Evolutionary conservation across 2,888 invertebrate species (phyloP).

Genomic region (Pocota personata): DNA sequence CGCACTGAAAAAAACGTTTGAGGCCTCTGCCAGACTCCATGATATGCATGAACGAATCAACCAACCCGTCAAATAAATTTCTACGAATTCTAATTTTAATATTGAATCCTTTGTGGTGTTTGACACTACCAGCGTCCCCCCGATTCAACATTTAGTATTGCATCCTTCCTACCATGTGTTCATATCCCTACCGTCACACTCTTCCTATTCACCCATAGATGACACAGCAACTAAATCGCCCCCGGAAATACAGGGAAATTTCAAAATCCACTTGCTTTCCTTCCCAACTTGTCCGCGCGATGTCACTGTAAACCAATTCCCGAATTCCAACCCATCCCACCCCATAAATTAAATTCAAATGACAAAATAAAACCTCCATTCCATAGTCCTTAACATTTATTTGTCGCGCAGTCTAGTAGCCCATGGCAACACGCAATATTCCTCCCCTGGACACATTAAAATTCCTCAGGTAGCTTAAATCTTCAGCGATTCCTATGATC

Average conservation of each 20-base stretch:
- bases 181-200: not conserved
- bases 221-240: not conserved
- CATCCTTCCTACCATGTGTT: too few species aligned
- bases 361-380: not conserved
- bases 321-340: not conserved
- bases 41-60: too few species aligned
- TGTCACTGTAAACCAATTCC: not conserved
- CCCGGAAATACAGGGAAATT: not conserved
- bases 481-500: constrained; percentile 34
- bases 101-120: too few species aligned
- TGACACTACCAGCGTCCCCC: too few species aligned
- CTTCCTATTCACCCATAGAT: not conserved
- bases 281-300: not conserved
- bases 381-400: not conserved
- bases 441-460: constrained; percentile 19
- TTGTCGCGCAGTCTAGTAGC: not conserved
- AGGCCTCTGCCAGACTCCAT: too few species aligned
- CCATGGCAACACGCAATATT: not conserved
- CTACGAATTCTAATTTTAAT: too few species aligned
- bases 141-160: too few species aligned
- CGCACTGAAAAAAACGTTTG: too few species aligned
- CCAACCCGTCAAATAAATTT: too few species aligned
- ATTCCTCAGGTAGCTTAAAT: not conserved
- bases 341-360: not conserved
- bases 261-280: not conserved